Evolutionary conservation across 2,888 invertebrate genomes (phyloP).

Genomic region (Tipula helvola): DNA sequence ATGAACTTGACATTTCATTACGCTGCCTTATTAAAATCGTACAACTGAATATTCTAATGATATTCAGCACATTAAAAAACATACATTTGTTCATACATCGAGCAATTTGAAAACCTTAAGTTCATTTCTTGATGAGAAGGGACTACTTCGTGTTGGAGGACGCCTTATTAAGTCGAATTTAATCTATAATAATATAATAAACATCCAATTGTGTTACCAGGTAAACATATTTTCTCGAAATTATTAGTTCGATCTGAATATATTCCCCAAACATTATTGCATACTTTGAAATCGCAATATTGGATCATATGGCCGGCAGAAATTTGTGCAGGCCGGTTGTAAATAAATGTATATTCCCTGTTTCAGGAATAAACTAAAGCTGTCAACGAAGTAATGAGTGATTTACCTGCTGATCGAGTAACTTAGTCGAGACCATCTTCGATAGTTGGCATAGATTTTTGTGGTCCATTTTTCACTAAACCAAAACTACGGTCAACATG

Average conservation of each 20-base stretch:
- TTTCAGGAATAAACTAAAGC: not conserved
- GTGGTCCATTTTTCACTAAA: not conserved
- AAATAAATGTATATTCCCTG: not conserved
- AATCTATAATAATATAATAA: not conserved
- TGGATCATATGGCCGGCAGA: no score
- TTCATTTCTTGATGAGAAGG: not conserved
- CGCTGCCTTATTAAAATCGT: not conserved
- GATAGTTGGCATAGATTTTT: not conserved
- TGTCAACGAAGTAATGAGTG: not conserved
- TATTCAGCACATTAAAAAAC: not conserved
- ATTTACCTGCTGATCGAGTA: not conserved
- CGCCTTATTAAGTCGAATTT: not conserved
- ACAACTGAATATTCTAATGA: not conserved
- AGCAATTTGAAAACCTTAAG: not conserved
- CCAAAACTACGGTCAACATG: no score
- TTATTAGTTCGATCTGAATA: not conserved
- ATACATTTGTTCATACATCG: not conserved
- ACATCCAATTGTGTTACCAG: not conserved
- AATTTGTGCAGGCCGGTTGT: no score
- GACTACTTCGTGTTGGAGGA: not conserved
- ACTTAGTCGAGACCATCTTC: not conserved
- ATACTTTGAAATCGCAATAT: not conserved
- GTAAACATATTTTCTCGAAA: not conserved
- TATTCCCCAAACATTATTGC: not conserved
- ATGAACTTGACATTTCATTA: not conserved